Conservation (phyloP, 2,113 vertebrate genomes). For the Psettodes erumei region DNA sequence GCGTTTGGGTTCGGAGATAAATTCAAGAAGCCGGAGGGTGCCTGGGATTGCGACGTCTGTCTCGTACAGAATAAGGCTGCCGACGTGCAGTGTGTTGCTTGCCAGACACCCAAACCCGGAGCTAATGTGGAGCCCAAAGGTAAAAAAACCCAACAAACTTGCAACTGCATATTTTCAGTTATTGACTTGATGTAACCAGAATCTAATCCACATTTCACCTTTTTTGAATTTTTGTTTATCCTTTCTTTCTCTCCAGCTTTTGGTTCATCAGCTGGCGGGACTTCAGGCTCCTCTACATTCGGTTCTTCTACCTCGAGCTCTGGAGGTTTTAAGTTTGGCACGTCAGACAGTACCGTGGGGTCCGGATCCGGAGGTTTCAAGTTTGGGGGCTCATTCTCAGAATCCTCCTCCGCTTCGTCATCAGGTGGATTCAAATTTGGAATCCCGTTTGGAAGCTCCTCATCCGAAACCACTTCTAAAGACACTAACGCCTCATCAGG, state of each 20-base stretch:
- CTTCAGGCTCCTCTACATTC: slow-evolving; percentile 73
- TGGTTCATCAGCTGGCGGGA: slow-evolving; percentile 80
- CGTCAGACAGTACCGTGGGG: slow-evolving; percentile 61
- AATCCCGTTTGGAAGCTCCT: slow-evolving; percentile 58
- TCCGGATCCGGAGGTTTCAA: slow-evolving; percentile 83
- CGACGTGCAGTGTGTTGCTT: slow-evolving; percentile 89
- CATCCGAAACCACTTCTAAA: slow-evolving; percentile 70
- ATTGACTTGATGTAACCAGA: neutral
- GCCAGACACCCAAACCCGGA: slow-evolving; percentile 89
- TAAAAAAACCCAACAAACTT: slow-evolving; percentile 67
- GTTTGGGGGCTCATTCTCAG: slow-evolving; percentile 79
- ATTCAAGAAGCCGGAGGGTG: slow-evolving; percentile 91
- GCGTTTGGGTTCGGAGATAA: slow-evolving; percentile 88
- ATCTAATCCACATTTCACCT: neutral
- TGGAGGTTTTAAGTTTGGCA: slow-evolving; percentile 89
- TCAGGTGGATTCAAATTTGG: slow-evolving; percentile 79
- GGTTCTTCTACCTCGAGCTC: too few relatives aligned
- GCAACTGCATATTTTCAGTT: too few relatives aligned
- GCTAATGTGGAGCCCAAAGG: slow-evolving; percentile 88
- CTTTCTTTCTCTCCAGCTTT: slow-evolving; percentile 36
- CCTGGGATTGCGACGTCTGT: slow-evolving; percentile 93
- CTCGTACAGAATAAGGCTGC: slow-evolving; percentile 89
- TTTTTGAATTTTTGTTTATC: neutral
- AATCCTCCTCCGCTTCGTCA: slow-evolving; percentile 66
- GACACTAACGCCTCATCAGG: slow-evolving; percentile 61